Base-by-base conservation (phyloP, 2,113 vertebrate species). In the Centropus bengalensis region DNA sequence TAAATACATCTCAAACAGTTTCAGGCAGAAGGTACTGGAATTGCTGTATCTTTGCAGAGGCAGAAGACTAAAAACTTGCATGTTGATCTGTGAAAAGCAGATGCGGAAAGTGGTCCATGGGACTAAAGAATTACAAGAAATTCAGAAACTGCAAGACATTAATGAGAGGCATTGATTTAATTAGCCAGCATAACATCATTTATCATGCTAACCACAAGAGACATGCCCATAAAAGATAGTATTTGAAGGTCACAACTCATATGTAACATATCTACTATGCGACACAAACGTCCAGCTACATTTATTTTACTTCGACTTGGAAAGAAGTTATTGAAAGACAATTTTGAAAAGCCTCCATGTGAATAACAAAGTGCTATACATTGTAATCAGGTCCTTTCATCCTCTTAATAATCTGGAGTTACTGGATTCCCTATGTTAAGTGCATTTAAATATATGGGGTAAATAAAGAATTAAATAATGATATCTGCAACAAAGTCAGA, bases 151-250 rank as follows among this genome's bases (percentile, higher is more conserved):
- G 62, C 54, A 80, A 91, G 74, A 78, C 91, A 73, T 93, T 96
- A 95, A 96, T 89, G 90, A 96, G 66, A 40, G 92, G 36, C 21
- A 82, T 38, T 79, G 82, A 97, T 96, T 96, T 87, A 97, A 95
- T 97, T 94, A 97, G 66, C 59, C 94, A 63, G 51, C 0, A 0
- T 82, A 92, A 76, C 47, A 91, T 81, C 66, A 94, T 96, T 97
- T 92, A 91, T 96, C 87, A 95, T 45, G 36, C 56, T 82, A 97
- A 88, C 38, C 92, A 40, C 62, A 22, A 88, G 86, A 93, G 82
- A 95, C 1, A 3, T 69, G 16, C 60, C 88, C 86, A n/a, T 15
- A 84, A 54, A 90, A 82, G 82, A 2, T 28, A 8, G 60, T 66
- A 68, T 64, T 87, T 96, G 86, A 97, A 97, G 95, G 94, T 95